Evolutionary conservation across 1,140 invertebrate species (phyloP).

Genomic region (Drosophila suzukii): DNA sequence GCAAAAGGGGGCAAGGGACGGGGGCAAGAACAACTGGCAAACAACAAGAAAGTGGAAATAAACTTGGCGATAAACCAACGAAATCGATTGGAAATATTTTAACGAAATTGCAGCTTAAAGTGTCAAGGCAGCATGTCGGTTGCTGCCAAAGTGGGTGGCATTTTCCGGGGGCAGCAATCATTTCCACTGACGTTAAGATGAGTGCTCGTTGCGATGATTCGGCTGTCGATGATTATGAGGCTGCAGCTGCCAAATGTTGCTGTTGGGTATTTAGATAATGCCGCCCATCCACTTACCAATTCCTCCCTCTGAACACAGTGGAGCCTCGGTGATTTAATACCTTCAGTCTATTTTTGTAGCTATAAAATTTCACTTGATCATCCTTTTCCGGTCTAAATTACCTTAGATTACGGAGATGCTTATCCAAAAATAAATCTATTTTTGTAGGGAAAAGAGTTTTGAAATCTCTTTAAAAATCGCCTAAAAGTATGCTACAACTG

Average conservation of each 20-base stretch:
- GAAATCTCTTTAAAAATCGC: no score
- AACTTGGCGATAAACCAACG: constrained; percentile 82
- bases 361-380: no score
- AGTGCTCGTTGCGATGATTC: constrained; percentile 54
- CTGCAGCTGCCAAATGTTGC: constrained; percentile 49
- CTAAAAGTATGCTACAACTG: no score
- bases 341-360: neutral
- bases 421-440: no score
- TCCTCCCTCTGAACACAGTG: constrained; percentile 3
- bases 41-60: constrained; percentile 75
- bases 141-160: constrained; percentile 34
- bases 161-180: constrained; percentile 36
- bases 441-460: no score
- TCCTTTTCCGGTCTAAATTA: no score
- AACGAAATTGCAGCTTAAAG: constrained; percentile 84
- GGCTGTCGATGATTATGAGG: constrained; percentile 69
- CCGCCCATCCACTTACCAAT: constrained; percentile 27
- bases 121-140: constrained; percentile 71
- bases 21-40: constrained; percentile 58
- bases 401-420: no score
- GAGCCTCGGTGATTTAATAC: neutral
- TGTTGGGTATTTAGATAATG: constrained; percentile 60
- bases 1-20: constrained; percentile 13
- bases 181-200: constrained; percentile 59
- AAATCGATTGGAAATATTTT: constrained; percentile 83